phyloP scores from a whole-genome alignment of 1,140 invertebrate species.

The Diachasmimorpha longicaudata region DNA sequence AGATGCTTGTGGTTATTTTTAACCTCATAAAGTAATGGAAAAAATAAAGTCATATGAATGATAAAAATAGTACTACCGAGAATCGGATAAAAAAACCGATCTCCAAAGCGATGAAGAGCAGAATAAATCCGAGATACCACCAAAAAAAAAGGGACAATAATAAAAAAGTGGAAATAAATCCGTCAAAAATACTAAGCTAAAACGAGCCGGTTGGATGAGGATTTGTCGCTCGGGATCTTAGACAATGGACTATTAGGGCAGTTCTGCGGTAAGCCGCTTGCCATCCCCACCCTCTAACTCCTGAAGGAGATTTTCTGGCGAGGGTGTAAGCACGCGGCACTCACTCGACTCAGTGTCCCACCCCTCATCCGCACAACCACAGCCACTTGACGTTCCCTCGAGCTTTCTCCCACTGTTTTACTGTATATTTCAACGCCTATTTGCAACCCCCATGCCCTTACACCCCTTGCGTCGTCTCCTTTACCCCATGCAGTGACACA shows the following conservation, averaged over 20 bases:
- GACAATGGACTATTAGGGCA: slow-evolving; percentile 41
- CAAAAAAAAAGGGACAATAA: background rate
- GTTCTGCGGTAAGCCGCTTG: slow-evolving; percentile 35
- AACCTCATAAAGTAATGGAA: no score
- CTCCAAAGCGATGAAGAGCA: background rate
- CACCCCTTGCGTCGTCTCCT: background rate
- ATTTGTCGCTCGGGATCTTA: slow-evolving; percentile 37
- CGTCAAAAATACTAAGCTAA: background rate
- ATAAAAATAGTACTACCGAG: background rate
- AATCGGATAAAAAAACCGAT: background rate
- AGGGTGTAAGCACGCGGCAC: background rate
- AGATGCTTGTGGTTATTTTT: no score
- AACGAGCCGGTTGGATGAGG: slow-evolving; percentile 30
- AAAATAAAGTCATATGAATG: no score
- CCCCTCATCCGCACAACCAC: background rate
- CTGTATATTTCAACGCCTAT: background rate
- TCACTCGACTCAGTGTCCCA: background rate
- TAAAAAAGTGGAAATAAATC: slow-evolving; percentile 9
- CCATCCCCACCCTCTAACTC: background rate
- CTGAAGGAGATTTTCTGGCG: background rate
- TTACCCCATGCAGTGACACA: background rate
- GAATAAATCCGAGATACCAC: background rate
- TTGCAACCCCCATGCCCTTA: background rate
- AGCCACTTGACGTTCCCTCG: background rate
- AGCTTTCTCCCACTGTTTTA: background rate